phyloP scores from a whole-genome alignment of 2,113 vertebrate species.

The Rhynchomys soricoides region DNA sequence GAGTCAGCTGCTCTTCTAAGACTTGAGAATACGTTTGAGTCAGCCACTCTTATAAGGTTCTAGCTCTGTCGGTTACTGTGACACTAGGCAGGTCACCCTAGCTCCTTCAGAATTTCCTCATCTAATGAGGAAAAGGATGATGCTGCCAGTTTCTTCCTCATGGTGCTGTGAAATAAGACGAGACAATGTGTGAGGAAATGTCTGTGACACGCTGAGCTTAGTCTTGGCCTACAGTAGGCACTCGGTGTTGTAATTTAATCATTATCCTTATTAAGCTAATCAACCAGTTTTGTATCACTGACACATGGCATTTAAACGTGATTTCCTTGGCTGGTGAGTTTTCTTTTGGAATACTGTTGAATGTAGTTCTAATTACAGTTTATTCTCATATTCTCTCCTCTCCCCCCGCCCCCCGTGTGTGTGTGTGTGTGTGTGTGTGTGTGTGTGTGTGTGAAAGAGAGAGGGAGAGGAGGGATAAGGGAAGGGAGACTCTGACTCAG shows the following conservation, averaged over 20 bases:
- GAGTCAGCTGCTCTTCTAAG: background rate
- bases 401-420: accelerated
- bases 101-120: slow-evolving; percentile 1
- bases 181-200: slow-evolving; percentile 43
- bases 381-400: background rate
- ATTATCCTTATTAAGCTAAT: slow-evolving; percentile 46
- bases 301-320: background rate
- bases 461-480: background rate
- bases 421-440: background rate
- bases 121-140: slow-evolving; percentile 49
- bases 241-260: background rate
- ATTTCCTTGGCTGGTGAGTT: background rate
- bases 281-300: background rate
- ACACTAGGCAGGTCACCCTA: background rate
- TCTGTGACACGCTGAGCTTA: background rate
- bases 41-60: background rate
- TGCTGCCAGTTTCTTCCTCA: background rate
- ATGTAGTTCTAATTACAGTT: background rate
- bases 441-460: background rate
- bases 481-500: background rate
- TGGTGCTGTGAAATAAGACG: slow-evolving; percentile 41
- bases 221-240: background rate
- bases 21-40: background rate
- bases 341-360: slow-evolving; percentile 44
- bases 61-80: background rate